Evolutionary conservation across 1,140 invertebrate species (phyloP).

Genomic region (Dinoponera quadriceps): DNA sequence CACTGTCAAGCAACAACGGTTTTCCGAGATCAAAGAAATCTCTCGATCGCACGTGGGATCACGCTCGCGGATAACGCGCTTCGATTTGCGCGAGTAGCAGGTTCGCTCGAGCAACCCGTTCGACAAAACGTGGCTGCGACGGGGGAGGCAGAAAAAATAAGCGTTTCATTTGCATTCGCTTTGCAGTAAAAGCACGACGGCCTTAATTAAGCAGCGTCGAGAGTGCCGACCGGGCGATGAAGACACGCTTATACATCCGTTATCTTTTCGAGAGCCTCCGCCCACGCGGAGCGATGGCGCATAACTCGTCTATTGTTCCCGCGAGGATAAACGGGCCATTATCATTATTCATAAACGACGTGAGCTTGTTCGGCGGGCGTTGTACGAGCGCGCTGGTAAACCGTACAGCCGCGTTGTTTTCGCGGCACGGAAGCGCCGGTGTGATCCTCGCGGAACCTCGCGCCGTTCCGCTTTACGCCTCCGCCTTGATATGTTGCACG

Average conservation of each 20-base stretch:
- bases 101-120: no score
- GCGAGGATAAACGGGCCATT: constrained; percentile 71
- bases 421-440: constrained; percentile 29
- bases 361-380: constrained; percentile 57
- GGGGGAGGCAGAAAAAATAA: no score
- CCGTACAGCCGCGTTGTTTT: constrained; percentile 44
- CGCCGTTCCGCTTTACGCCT: constrained; percentile 40
- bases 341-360: constrained; percentile 76
- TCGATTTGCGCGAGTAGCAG: no score
- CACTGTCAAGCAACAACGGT: no score
- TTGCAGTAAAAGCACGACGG: constrained; percentile 44
- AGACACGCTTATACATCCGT: constrained; percentile 70
- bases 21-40: no score
- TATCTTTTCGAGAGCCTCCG: constrained; percentile 70
- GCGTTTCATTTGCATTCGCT: constrained; percentile 55
- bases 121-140: no score
- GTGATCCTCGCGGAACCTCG: constrained; percentile 48
- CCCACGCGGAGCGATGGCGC: constrained; percentile 56
- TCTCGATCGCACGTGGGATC: no score
- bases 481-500: constrained; percentile 51
- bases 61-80: no score
- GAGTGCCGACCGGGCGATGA: constrained; percentile 53
- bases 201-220: constrained; percentile 69
- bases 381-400: constrained; percentile 42
- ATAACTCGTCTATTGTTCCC: constrained; percentile 74